phyloP scores from a whole-genome alignment of 64 coral and sea anemone species.

The Pachyseris speciosa region DNA sequence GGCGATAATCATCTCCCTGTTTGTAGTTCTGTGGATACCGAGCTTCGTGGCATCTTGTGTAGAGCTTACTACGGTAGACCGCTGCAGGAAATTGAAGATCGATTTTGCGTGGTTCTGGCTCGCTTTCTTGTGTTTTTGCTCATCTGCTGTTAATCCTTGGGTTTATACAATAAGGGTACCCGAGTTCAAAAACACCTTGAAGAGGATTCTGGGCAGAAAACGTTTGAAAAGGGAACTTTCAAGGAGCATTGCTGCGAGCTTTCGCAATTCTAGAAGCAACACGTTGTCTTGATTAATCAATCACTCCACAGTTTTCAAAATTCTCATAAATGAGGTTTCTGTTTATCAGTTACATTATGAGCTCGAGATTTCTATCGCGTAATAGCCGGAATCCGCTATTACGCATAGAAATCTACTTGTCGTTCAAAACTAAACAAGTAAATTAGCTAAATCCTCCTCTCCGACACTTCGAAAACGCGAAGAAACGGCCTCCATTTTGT shows the following conservation, averaged over 20 bases:
- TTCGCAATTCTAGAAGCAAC: neutral
- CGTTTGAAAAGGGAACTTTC: conserved; percentile 14
- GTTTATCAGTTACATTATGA: too few species aligned
- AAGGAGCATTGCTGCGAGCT: neutral
- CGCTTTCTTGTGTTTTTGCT: conserved; percentile 38
- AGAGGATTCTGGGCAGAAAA: neutral
- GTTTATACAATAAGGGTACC: conserved; percentile 57
- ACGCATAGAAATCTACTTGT: too few species aligned
- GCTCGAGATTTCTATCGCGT: too few species aligned
- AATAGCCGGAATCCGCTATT: too few species aligned
- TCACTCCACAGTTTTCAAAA: too few species aligned
- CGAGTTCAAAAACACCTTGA: conserved; percentile 40
- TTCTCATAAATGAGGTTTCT: too few species aligned
- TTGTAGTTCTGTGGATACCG: conserved; percentile 60
- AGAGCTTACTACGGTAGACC: conserved; percentile 12
- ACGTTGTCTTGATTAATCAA: too few species aligned
- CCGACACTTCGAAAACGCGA: too few species aligned
- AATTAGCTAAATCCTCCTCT: too few species aligned
- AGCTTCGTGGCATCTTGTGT: conserved; percentile 38
- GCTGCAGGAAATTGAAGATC: conserved; percentile 1
- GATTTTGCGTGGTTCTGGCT: conserved; percentile 72
- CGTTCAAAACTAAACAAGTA: too few species aligned
- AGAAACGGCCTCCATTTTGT: too few species aligned
- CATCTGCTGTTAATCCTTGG: conserved; percentile 61
- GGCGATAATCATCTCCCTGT: conserved; percentile 55